phyloP scores from a whole-genome alignment of 2,888 invertebrate genomes.

The Leucozona laternaria region DNA sequence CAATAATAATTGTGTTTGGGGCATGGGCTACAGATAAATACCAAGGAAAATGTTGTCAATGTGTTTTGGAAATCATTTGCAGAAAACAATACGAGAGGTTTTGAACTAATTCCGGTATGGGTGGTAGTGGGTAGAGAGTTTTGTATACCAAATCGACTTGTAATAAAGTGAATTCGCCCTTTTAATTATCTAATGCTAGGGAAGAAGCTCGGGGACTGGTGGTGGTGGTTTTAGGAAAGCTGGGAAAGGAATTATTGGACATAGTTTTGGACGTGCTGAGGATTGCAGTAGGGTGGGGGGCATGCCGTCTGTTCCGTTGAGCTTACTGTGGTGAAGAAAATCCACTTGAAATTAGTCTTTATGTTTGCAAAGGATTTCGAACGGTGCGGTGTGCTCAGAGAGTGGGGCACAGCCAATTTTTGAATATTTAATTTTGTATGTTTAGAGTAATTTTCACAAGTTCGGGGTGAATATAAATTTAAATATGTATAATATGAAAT shows the following conservation, averaged over 20 bases:
- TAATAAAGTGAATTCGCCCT: slow-evolving; percentile 72
- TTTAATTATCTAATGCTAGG: slow-evolving; percentile 70
- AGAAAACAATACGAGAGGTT: slow-evolving; percentile 65
- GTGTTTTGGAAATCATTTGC: slow-evolving; percentile 72
- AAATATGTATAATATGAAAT: no score
- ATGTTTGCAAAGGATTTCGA: slow-evolving; percentile 25
- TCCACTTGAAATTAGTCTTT: slow-evolving; percentile 70
- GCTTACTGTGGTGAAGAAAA: slow-evolving; percentile 75
- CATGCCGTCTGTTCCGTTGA: slow-evolving; percentile 55
- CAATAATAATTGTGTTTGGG: slow-evolving; percentile 41
- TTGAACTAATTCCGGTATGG: slow-evolving; percentile 55
- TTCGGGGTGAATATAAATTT: no score
- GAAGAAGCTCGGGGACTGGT: slow-evolving; percentile 17
- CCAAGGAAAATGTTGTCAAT: slow-evolving; percentile 71
- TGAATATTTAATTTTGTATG: not conserved
- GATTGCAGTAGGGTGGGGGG: not conserved
- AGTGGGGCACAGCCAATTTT: not conserved
- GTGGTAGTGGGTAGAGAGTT: not conserved
- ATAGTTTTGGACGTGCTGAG: slow-evolving; percentile 44
- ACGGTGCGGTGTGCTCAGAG: not conserved
- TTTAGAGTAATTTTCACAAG: not conserved
- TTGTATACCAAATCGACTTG: slow-evolving; percentile 57
- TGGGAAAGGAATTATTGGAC: slow-evolving; percentile 65
- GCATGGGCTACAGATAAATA: slow-evolving; percentile 32
- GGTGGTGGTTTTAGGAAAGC: slow-evolving; percentile 39